Evolutionary conservation across 2,797 vertebrate genomes (phyloP).

Genomic region (Telmatherina bonti): DNA sequence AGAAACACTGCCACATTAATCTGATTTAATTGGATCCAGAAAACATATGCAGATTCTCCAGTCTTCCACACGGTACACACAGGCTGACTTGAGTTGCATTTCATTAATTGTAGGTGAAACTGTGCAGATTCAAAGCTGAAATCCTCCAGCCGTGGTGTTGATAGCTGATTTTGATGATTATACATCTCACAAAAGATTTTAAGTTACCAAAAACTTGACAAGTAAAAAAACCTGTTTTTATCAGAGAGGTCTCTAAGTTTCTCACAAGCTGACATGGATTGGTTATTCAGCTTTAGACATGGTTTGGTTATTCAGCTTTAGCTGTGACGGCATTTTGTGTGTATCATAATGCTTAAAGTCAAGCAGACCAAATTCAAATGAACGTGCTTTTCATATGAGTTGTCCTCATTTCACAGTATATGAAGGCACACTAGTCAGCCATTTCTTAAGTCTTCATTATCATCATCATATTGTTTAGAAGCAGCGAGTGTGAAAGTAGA

Average conservation of each 20-base stretch:
- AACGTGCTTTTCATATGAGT: neutral
- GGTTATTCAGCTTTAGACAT: neutral
- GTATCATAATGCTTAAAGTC: neutral
- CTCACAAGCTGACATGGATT: neutral
- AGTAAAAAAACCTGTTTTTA: neutral
- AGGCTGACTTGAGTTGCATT: too few relatives aligned
- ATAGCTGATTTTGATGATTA: neutral
- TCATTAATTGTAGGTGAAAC: too few relatives aligned
- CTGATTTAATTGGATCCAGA: too few relatives aligned
- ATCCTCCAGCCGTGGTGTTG: too few relatives aligned
- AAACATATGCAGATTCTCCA: too few relatives aligned
- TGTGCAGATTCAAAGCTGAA: too few relatives aligned
- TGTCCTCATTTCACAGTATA: neutral
- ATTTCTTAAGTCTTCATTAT: neutral
- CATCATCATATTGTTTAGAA: conserved; percentile 5
- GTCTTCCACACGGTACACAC: too few relatives aligned
- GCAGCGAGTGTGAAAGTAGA: conserved; percentile 6
- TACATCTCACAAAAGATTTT: neutral
- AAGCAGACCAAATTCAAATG: neutral
- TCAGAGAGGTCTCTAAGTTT: neutral
- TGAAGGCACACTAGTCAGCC: neutral
- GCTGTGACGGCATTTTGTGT: neutral
- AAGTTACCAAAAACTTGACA: neutral
- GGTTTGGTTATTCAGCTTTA: neutral
- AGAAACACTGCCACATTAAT: neutral